These are phyloP conservation scores for Cherax destructor DNA, from an alignment of 1,140 invertebrate species.

Conservation along the genomic window DNA sequence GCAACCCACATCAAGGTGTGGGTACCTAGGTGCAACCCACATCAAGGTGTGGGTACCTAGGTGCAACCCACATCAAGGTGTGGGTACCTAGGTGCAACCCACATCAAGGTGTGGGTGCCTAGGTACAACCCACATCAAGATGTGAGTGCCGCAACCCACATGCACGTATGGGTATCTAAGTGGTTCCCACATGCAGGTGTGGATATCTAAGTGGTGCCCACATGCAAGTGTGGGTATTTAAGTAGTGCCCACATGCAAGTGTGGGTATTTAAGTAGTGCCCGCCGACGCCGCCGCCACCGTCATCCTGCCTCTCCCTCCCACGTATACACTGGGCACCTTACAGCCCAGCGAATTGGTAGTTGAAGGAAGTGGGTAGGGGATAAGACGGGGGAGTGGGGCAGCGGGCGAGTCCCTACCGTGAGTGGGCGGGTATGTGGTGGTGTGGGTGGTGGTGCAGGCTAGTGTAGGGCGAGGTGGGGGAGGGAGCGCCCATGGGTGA, in stretches of 20 bases:
- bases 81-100: no score
- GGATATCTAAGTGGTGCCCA: not conserved
- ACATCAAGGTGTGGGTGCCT: no score
- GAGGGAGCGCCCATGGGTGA: constrained; percentile 70
- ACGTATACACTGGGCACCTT: not conserved
- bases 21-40: no score
- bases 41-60: no score
- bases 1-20: no score
- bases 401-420: constrained; percentile 56
- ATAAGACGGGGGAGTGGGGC: constrained; percentile 17
- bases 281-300: constrained; percentile 29
- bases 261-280: constrained; percentile 6
- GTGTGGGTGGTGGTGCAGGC: constrained; percentile 69
- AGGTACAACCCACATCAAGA: not conserved
- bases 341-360: constrained; percentile 9
- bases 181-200: not conserved
- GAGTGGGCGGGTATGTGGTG: constrained; percentile 71
- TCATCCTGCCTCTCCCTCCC: constrained; percentile 6
- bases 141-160: no score
- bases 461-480: constrained; percentile 66
- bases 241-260: not conserved
- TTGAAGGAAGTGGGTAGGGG: not conserved
- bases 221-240: not conserved
- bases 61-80: no score
- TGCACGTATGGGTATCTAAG: not conserved